A percentile compares a stretch with the other conserved stretches of the same genome.
These are phyloP conservation scores for Seriola rivoliana DNA, from an alignment of 2,113 vertebrate genomes.

Conservation along the genomic window DNA sequence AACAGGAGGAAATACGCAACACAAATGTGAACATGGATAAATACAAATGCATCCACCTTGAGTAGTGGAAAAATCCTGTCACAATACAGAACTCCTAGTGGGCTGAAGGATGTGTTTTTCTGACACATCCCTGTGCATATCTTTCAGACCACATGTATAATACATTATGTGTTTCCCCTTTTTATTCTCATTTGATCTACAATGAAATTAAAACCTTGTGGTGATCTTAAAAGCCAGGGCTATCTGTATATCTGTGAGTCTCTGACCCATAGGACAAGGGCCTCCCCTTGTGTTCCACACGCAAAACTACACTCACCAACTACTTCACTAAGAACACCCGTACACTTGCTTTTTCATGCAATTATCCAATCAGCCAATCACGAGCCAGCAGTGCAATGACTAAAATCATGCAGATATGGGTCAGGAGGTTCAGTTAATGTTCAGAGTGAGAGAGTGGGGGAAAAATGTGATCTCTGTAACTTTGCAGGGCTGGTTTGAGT, in stretches of 20 bases:
- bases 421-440: neutral
- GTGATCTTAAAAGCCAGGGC: no score
- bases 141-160: neutral
- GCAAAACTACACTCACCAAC: constrained; percentile 41
- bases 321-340: neutral
- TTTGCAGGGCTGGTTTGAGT: neutral
- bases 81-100: neutral
- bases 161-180: neutral
- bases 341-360: neutral
- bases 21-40: neutral
- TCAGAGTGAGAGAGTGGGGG: neutral
- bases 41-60: constrained; percentile 9
- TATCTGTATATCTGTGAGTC: neutral
- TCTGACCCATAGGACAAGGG: constrained; percentile 61
- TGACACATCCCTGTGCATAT: neutral
- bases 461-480: neutral
- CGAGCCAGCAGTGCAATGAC: no score
- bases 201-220: neutral
- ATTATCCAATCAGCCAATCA: no score
- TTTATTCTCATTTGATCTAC: neutral
- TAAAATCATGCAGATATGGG: neutral
- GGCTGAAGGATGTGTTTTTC: neutral
- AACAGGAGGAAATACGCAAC: neutral
- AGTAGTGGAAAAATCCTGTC: neutral
- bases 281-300: constrained; percentile 72